Base-by-base conservation (phyloP, 1,140 invertebrate species). In the Lasaia peninsularis region DNA sequence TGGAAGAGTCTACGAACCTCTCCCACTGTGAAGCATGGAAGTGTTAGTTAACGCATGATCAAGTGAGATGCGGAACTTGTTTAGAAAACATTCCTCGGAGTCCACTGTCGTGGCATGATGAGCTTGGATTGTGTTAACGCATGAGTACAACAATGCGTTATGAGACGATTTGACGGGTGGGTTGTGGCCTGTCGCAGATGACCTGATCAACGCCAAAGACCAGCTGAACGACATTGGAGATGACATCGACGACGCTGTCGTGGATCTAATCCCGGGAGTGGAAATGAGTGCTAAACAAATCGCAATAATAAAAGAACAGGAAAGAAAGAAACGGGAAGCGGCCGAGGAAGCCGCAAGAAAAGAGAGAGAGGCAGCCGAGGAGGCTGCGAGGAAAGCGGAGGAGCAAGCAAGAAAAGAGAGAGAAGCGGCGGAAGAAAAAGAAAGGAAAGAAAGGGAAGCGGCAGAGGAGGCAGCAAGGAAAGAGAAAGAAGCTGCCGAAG, bases 221-320 rank as follows among this genome's bases (percentile, higher is more conserved):
- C 96, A 95, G 91, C 99, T 96, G 94, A 99, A 99, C 91, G 94
- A 96, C 78, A 97, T 99, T 91, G 96, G 96, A 72, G 97, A 99
- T 91, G 98, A 98, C 90, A 93, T 99, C 93, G 98, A 99, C 90
- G 93, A 94, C 79, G 98, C 98, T 64, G 99, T 99, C 92, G 93
- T 97, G 79, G 98, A 98, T 89, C 93, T 99, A 88, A 98, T 98
- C 89, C 89, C 89, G 20, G 91, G 91, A 52, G 84, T 92, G 53
- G 90, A 91, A 58, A 84, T 86, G 86, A 86, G 69, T 77, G 80
- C 60, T 83, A 91, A 70, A 73, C 63, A 65, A 35, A 21, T 61
- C 9, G 56, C 53, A n/a, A 24, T 44, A 9, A 55, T 55, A 37
- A 10, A 20, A 48, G 40, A 48, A 48, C 40, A 48, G 10, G 40